Evolutionary conservation across 2,113 vertebrate genomes (phyloP).

Genomic region (Drymodes brunneopygia): DNA sequence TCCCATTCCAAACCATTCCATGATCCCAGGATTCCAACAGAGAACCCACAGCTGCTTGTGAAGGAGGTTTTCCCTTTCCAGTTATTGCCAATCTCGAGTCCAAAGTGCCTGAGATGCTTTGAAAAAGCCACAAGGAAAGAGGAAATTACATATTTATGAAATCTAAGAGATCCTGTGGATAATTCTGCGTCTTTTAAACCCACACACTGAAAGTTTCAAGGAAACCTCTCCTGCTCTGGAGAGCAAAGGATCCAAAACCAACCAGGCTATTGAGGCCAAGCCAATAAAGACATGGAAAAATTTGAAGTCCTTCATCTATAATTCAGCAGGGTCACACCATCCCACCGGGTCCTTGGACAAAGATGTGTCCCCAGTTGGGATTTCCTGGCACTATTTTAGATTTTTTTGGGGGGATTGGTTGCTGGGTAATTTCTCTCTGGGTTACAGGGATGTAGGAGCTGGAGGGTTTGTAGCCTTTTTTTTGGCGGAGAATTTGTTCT

Average conservation of each 20-base stretch:
- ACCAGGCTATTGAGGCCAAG: not conserved
- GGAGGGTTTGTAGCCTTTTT: not conserved
- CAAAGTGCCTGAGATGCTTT: not conserved
- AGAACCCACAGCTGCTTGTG: not conserved
- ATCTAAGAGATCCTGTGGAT: not conserved
- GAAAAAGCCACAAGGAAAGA: not conserved
- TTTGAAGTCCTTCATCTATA: not conserved
- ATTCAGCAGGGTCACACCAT: not conserved
- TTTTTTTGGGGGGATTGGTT: not conserved
- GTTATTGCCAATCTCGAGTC: not conserved
- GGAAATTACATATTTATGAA: not conserved
- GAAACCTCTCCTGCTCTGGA: not conserved
- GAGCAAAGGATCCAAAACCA: not conserved
- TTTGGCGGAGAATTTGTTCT: not conserved
- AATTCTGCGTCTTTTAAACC: not conserved
- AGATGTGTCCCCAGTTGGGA: not conserved
- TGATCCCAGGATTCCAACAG: not conserved
- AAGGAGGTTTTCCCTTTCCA: not conserved
- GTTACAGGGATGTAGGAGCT: not conserved
- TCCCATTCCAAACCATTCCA: not conserved
- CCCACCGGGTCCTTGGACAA: not conserved
- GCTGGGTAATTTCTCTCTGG: not conserved
- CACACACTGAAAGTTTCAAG: not conserved
- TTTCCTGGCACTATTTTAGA: not conserved
- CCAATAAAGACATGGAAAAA: not conserved